Base-by-base conservation (phyloP, 2,797 vertebrate species). In the Cossypha polioptera region DNA sequence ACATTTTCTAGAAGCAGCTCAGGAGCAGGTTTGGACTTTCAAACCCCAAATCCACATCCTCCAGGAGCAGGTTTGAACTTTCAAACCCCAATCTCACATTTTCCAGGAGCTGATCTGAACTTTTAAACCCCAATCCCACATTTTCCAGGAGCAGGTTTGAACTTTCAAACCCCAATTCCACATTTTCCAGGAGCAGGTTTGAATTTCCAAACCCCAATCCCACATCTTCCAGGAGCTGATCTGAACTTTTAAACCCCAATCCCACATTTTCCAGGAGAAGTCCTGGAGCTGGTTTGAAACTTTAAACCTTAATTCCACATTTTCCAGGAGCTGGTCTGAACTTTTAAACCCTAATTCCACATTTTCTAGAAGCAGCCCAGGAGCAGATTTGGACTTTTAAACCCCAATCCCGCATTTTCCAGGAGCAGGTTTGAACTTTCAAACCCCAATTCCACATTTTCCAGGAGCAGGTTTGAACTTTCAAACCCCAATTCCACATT, bases 401-500 rank as follows among this genome's bases (percentile, higher is more conserved):
- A 48, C 47, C 45, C 22, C 45, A 47, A 25, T 25, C 4, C 13
- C 22, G 25, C 4, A 5, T 47, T 47, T 45, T 48, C 47, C 45
- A 47, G 13, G 45, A 25, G 22, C 45, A 4, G 22, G 4, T 24
- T 13, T 47, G 22, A 3, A 24, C 22, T 47, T 13, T 24, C 13
- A 48, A 48, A 48, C 47, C 47, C 47, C 47, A 48, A 25, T 48
- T 6, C 8, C 24, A 9, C 2, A 9, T 48, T 48, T 48, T 48
- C 47, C 47, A 48, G 24, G 47, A 48, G 24, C 24, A 5, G 13
- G 3, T 15, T 38, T 48, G 42, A 7, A 16, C 15, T 71, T 86
- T 21, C 3, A 12, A 50, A n/a, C 21, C 13, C 10, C 8, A 20
- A 5, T 20, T 12, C 2, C 21, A 7, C 1, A 0, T 38, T 38